A percentile compares a stretch with the other conserved stretches of the same genome.
phyloP scores from a whole-genome alignment of 2,797 vertebrate species.

The Peromyscus melanophrys region DNA sequence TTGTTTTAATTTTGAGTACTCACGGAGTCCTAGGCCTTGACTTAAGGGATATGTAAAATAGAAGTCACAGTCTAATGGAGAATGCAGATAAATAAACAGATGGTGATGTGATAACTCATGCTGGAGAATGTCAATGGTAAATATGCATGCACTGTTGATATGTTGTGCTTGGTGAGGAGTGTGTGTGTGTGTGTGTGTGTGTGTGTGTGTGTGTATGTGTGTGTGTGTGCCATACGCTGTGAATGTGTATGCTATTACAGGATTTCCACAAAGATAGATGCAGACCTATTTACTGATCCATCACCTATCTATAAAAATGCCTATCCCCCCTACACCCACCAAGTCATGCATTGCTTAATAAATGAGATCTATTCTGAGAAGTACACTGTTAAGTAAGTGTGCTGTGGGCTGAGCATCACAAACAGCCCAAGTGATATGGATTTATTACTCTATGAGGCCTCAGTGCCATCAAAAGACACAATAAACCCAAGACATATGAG shows the following conservation, averaged over 20 bases:
- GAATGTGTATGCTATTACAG: background rate
- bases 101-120: background rate
- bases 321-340: too few species aligned
- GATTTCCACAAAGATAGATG: background rate
- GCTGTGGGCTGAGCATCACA: background rate
- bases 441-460: background rate
- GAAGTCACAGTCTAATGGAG: background rate
- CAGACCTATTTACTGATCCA: background rate
- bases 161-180: background rate
- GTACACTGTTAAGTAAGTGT: background rate
- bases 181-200: background rate
- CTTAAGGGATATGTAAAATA: background rate
- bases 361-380: background rate
- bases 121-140: background rate
- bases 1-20: constrained; percentile 39
- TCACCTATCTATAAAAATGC: background rate
- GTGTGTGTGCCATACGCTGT: background rate
- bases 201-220: background rate
- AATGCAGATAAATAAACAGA: constrained; percentile 16
- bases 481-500: background rate
- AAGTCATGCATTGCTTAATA: background rate
- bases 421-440: background rate
- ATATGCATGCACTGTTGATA: background rate
- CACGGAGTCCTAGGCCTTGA: background rate
- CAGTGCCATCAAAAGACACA: background rate